A percentile compares a stretch with the other conserved stretches of the same genome.
phyloP scores from a whole-genome alignment of 2,797 vertebrate species.

The Australoheros facetus region DNA sequence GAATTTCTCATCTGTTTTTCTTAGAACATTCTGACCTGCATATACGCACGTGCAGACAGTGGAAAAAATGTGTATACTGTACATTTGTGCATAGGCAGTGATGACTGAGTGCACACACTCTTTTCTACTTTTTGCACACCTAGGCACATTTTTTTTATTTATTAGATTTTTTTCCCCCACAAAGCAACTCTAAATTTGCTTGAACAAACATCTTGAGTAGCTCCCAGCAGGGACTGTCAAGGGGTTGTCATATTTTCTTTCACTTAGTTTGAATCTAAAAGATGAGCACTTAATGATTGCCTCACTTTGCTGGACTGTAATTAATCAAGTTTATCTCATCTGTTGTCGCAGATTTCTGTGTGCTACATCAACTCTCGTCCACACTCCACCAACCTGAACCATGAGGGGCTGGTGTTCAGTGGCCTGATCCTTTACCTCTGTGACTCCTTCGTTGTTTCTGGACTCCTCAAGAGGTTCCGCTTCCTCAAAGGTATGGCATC shows the following conservation, averaged over 20 bases:
- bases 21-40: conserved; percentile 52
- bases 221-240: background rate
- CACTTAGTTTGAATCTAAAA: background rate
- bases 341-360: conserved; percentile 86
- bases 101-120: background rate
- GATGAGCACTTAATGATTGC: background rate
- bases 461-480: conserved; percentile 92
- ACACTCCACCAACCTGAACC: conserved; percentile 94
- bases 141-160: background rate
- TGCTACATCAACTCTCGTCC: conserved; percentile 96
- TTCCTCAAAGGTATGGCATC: conserved; percentile 93
- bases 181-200: background rate
- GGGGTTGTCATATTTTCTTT: background rate
- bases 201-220: background rate
- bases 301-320: background rate
- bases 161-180: background rate
- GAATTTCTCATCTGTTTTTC: conserved; percentile 31
- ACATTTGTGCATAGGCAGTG: background rate
- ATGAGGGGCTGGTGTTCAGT: conserved; percentile 91
- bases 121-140: conserved; percentile 17
- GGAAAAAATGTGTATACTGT: conserved; percentile 18
- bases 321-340: background rate
- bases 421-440: conserved; percentile 97
- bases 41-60: conserved; percentile 22
- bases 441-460: conserved; percentile 94